Evolutionary conservation across 1,140 invertebrate species (phyloP).

Genomic region (Goniozus legneri): DNA sequence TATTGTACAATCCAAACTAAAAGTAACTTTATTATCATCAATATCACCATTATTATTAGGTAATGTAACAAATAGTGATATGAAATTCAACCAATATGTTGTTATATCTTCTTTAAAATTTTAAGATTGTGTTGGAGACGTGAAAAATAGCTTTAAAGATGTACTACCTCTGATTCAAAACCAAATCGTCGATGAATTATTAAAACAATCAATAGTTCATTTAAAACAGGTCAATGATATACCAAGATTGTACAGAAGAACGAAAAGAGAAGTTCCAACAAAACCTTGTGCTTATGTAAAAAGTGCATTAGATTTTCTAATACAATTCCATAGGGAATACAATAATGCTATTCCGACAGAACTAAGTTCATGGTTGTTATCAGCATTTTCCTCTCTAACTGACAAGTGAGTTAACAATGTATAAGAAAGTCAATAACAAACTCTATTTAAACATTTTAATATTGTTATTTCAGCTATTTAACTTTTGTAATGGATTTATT

Average conservation of each 20-base stretch:
- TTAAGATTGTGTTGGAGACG: conserved; percentile 54
- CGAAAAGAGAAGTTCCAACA: conserved; percentile 81
- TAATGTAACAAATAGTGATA: too few species aligned
- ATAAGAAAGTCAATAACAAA: conserved; percentile 3
- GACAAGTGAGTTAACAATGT: conserved; percentile 59
- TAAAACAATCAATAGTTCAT: conserved; percentile 56
- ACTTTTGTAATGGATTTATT: conserved; percentile 81
- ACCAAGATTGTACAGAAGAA: conserved; percentile 87
- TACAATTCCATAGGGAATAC: conserved; percentile 61
- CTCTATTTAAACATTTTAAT: conserved; percentile 5
- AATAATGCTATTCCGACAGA: conserved; percentile 53
- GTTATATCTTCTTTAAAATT: conserved; percentile 7
- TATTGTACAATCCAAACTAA: background rate
- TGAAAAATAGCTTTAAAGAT: conserved; percentile 48
- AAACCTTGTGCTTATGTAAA: conserved; percentile 77
- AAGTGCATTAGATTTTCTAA: conserved; percentile 62
- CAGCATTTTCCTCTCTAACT: conserved; percentile 64
- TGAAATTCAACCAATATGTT: too few species aligned
- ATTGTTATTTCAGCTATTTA: conserved; percentile 66
- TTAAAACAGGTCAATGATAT: conserved; percentile 83
- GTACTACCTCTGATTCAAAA: conserved; percentile 57
- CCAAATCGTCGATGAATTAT: conserved; percentile 59
- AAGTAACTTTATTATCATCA: too few species aligned
- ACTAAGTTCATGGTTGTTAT: conserved; percentile 56
- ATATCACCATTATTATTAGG: too few species aligned